A percentile compares a stretch with the other conserved stretches of the same genome.
Conservation (phyloP, 2,113 vertebrate species). For the Callopanchax toddi region DNA sequence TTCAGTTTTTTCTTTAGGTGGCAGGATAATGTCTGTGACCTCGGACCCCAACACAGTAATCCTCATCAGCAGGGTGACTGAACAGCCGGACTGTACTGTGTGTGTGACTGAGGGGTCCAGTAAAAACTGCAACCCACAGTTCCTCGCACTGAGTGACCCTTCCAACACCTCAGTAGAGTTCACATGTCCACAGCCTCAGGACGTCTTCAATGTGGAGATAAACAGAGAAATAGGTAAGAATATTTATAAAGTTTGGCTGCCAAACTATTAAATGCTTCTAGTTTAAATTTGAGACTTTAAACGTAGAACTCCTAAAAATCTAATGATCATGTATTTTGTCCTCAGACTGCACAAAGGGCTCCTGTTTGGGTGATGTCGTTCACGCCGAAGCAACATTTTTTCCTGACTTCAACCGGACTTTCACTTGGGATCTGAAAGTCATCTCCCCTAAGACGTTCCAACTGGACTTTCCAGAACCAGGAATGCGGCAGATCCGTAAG, state of each 20-base stretch:
- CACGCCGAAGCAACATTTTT: slow-evolving; percentile 72
- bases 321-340: background rate
- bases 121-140: slow-evolving; percentile 2
- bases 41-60: slow-evolving; percentile 56
- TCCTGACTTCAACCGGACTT: slow-evolving; percentile 85
- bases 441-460: slow-evolving; percentile 75
- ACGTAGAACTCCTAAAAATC: background rate
- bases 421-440: slow-evolving; percentile 84
- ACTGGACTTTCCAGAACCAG: slow-evolving; percentile 80
- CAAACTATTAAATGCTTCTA: too few relatives aligned
- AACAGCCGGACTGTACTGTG: slow-evolving; percentile 58
- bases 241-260: too few relatives aligned
- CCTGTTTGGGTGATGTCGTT: slow-evolving; percentile 79
- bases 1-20: slow-evolving; percentile 32
- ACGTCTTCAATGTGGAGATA: slow-evolving; percentile 73
- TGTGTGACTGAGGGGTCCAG: slow-evolving; percentile 38
- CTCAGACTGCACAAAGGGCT: slow-evolving; percentile 83
- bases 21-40: slow-evolving; percentile 47
- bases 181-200: slow-evolving; percentile 70
- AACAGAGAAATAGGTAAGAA: slow-evolving; percentile 71
- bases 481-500: slow-evolving; percentile 83
- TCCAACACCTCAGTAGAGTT: slow-evolving; percentile 60
- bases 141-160: fast-evolving
- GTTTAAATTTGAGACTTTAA: background rate
- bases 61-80: slow-evolving; percentile 20